These are phyloP conservation scores for Drosophila sulfurigaster DNA, from an alignment of 1,140 invertebrate genomes.

Conservation along the genomic window DNA sequence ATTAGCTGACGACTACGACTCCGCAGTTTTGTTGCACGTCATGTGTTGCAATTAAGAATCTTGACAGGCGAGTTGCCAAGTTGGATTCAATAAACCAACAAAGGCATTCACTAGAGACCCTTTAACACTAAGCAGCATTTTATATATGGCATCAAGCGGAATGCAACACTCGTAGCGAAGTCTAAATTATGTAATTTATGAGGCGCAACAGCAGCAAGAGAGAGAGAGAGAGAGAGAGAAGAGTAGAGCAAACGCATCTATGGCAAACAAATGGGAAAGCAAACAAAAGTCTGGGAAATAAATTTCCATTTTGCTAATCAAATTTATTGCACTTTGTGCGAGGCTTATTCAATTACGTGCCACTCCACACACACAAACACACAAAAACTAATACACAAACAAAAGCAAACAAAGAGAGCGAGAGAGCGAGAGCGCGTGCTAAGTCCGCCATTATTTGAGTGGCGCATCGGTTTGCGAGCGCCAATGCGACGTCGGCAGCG, in stretches of 20 bases:
- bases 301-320: constrained; percentile 84
- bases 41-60: constrained; percentile 42
- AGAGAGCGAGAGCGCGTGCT: constrained; percentile 29
- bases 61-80: constrained; percentile 51
- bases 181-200: constrained; percentile 82
- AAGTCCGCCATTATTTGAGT: constrained; percentile 70
- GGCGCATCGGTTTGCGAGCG: constrained; percentile 26
- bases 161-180: constrained; percentile 27
- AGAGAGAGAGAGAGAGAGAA: constrained; percentile 6
- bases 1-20: background rate
- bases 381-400: background rate
- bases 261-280: constrained; percentile 50
- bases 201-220: constrained; percentile 65
- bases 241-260: constrained; percentile 60
- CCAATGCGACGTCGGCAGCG: constrained; percentile 16
- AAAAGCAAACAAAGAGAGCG: background rate
- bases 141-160: constrained; percentile 39
- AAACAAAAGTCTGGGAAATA: constrained; percentile 67
- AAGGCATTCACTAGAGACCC: constrained; percentile 71
- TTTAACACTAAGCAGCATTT: constrained; percentile 59
- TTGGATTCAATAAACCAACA: constrained; percentile 69
- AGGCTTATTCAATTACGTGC: constrained; percentile 82
- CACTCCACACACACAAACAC: constrained; percentile 39
- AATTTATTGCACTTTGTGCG: constrained; percentile 84
- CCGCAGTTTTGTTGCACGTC: background rate